Base-by-base conservation (phyloP, 1,140 invertebrate species). In the Dreissena polymorpha region DNA sequence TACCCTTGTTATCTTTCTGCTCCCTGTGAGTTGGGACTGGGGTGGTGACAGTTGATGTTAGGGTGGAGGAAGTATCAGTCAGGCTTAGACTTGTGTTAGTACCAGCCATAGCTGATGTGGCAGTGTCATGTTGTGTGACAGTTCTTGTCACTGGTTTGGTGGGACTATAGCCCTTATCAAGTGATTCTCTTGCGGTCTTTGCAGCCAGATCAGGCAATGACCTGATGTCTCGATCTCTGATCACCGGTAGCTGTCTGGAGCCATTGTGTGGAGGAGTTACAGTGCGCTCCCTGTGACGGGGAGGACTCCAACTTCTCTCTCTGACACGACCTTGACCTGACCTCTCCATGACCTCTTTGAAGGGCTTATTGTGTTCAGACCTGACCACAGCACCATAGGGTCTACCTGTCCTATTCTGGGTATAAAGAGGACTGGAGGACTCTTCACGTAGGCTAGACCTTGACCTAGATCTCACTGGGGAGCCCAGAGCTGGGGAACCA, bases 21-120 rank as follows among this genome's bases (percentile, higher is more conserved):
- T 73, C 71, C 12, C 71, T 73, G 16, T 76, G 74, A 21, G 74
- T 76, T 6, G 74, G 60, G 5, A 64, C 49, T 12, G 74, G 74
- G 21, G 39, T 76, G 18, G 63, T 76, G 25, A 67, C 14, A 7
- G 74, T 67, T 0, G 74, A 76, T 18, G 74, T 76, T 0, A 76
- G 21, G 10, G 74, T 76, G 23, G 74, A 76, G 8, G 72, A 74
- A 10, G 74, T 60, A 50, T 76, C 74, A 50, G 74, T 76, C 63
- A 76, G 25, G 16, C 18, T 67, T 7, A 50, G 53, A 67, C 3
- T 5, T 39, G 39, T 39, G 39, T 39, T 39, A 39, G 39, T 39
- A 39, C 39, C 39, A 39, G 39, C 39, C 2, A 8, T 39, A 39
- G 39, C 39, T 39, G 39, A 39, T 39, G 39, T 39, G 39, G 39